Percentiles rank a stretch among this genome's conserved stretches.
Evolutionary conservation across 2,797 vertebrate species (phyloP).

Genomic region (Echeneis naucrates): DNA sequence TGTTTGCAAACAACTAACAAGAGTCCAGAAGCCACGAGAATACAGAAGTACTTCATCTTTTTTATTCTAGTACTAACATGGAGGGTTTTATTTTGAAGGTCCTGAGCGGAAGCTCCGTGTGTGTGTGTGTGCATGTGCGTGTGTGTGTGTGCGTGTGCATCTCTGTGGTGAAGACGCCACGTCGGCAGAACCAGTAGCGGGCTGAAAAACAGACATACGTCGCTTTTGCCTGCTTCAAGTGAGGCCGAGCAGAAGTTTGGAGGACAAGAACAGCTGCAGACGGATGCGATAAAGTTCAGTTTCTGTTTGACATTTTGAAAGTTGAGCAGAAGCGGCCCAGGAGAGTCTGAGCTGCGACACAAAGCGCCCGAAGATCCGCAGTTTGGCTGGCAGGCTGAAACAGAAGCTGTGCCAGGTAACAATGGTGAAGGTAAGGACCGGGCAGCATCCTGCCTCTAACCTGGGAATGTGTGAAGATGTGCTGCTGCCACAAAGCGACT

Average conservation of each 20-base stretch:
- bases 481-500: no score
- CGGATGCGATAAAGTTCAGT: constrained; percentile 1
- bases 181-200: constrained; percentile 78
- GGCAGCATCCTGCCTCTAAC: background rate
- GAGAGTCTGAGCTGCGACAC: background rate
- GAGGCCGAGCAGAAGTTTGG: constrained; percentile 43
- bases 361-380: no score
- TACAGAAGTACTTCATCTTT: no score
- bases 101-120: constrained; percentile 6
- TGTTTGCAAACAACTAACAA: no score
- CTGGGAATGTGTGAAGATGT: background rate
- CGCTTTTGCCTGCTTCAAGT: background rate
- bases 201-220: constrained; percentile 42
- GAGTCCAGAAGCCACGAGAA: no score
- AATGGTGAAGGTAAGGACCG: constrained; percentile 83
- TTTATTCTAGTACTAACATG: background rate
- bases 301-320: no score
- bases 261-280: constrained; percentile 18
- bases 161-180: constrained; percentile 75
- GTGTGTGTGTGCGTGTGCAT: constrained; percentile 12
- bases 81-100: constrained; percentile 48
- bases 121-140: constrained; percentile 2
- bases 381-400: constrained; percentile 32
- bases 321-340: background rate
- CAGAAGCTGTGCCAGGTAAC: constrained; percentile 67